These are phyloP conservation scores for Chinchilla lanigera DNA, from an alignment of 2,113 vertebrate species.

Conservation along the genomic window DNA sequence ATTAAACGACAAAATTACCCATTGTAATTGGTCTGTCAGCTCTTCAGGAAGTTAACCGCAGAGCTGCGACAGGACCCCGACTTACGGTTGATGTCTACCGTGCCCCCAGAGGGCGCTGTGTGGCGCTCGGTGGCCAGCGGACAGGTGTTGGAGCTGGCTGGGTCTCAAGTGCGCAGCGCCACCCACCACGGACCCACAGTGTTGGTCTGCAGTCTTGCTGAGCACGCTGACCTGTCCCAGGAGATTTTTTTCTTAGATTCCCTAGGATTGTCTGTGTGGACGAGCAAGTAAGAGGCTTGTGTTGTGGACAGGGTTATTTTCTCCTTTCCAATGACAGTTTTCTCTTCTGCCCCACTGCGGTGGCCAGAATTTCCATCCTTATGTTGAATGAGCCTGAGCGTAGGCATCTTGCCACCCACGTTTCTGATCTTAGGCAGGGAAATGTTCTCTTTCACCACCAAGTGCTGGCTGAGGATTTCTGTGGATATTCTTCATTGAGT, in stretches of 20 bases:
- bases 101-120: too few relatives aligned
- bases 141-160: neutral
- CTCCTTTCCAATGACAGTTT: neutral
- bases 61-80: neutral
- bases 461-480: neutral
- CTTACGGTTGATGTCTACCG: neutral
- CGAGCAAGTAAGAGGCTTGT: neutral
- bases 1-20: neutral
- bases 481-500: neutral
- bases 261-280: neutral
- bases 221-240: too few relatives aligned
- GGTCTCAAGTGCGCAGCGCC: neutral
- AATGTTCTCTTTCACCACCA: rapidly evolving
- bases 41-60: neutral
- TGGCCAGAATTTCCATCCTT: too few relatives aligned
- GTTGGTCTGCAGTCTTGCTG: neutral
- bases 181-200: too few relatives aligned
- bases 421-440: neutral
- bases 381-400: too few relatives aligned
- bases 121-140: neutral
- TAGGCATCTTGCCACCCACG: neutral
- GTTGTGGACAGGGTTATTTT: neutral
- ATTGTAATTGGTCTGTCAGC: neutral
- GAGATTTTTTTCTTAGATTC: neutral
- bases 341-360: neutral